A percentile compares a stretch with the other conserved stretches of the same genome.
Conservation (phyloP, 2,113 vertebrate species). For the Passerina amoena region DNA sequence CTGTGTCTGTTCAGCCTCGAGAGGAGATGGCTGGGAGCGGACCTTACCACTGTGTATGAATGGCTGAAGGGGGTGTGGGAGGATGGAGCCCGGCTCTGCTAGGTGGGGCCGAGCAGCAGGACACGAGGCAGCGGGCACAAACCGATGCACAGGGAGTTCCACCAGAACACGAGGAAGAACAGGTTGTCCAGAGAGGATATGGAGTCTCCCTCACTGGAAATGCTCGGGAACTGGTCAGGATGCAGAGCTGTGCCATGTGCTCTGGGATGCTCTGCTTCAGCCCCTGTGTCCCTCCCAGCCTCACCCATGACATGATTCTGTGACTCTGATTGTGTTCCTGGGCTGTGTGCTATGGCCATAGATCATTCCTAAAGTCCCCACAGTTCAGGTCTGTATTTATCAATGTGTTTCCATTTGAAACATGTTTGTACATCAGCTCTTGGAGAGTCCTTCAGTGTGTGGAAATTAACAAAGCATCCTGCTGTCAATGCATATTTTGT, state of each 20-base stretch:
- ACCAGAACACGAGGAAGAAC: neutral
- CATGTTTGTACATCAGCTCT: accelerated
- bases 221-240: neutral
- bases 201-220: neutral
- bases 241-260: neutral
- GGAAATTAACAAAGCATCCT: neutral
- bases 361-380: accelerated
- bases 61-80: neutral
- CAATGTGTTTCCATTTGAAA: neutral
- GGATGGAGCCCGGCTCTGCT: neutral
- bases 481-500: neutral
- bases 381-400: neutral
- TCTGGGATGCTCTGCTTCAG: neutral
- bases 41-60: too few species aligned
- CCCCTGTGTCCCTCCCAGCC: neutral
- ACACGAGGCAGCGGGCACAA: neutral
- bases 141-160: neutral
- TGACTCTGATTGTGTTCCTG: neutral
- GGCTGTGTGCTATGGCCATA: too few species aligned
- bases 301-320: too few species aligned
- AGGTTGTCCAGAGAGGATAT: neutral
- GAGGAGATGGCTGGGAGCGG: neutral
- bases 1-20: neutral
- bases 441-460: accelerated
- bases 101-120: neutral